Conservation (phyloP, 2,113 vertebrate species). For the Sebastes fasciatus region DNA sequence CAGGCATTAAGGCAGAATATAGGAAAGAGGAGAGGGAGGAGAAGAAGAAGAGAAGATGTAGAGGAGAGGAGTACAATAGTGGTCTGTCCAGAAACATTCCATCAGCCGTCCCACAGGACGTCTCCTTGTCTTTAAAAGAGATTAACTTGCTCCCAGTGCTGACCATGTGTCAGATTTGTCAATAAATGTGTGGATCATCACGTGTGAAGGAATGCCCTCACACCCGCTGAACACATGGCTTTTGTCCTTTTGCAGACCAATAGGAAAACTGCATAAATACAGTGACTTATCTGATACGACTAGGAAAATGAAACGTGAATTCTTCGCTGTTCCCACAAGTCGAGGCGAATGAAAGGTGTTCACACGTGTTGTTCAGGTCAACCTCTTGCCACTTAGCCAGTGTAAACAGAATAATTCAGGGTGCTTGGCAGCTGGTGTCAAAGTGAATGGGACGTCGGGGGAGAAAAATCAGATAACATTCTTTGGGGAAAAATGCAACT, state of each 20-base stretch:
- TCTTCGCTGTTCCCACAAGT: constrained; percentile 49
- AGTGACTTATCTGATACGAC: constrained; percentile 53
- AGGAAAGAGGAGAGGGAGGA: constrained; percentile 13
- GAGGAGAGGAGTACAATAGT: constrained; percentile 22
- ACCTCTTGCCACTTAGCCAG: constrained; percentile 52
- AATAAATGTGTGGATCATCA: constrained; percentile 23
- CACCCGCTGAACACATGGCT: constrained; percentile 26
- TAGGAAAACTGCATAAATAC: constrained; percentile 31
- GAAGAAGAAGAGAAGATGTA: not conserved
- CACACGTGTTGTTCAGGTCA: constrained; percentile 53
- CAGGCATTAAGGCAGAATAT: constrained; percentile 17
- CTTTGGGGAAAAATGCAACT: constrained; percentile 55
- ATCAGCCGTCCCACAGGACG: constrained; percentile 16
- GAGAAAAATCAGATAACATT: constrained; percentile 77
- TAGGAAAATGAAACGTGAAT: constrained; percentile 61
- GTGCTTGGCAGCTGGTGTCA: constrained; percentile 67
- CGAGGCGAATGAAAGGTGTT: constrained; percentile 54
- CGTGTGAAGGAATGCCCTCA: not conserved
- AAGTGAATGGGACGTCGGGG: constrained; percentile 53
- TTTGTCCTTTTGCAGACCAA: constrained; percentile 45
- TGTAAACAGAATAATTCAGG: constrained; percentile 65
- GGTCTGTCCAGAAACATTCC: constrained; percentile 38
- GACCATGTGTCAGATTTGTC: constrained; percentile 30
- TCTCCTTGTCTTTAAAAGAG: constrained; percentile 25
- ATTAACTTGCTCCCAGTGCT: constrained; percentile 3